Conservation (phyloP, 1,140 invertebrate genomes). For the Neodiprion virginianus region DNA sequence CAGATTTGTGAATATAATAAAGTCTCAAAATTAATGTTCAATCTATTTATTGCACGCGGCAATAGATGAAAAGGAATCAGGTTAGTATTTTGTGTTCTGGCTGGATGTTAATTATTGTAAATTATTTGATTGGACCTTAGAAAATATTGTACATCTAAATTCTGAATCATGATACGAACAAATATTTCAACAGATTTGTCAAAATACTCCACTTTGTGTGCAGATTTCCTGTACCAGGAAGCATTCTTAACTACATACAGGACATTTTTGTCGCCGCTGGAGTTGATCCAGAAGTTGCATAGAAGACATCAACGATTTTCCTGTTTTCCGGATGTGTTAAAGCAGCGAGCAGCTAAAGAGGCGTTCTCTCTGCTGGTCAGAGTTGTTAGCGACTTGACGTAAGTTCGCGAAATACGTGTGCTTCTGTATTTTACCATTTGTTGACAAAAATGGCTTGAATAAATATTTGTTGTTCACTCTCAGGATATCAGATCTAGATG, state of each 20-base stretch:
- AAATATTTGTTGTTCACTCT: slow-evolving; percentile 24
- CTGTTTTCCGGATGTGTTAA: slow-evolving; percentile 72
- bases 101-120: neutral
- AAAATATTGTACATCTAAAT: slow-evolving; percentile 11
- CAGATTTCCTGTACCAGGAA: slow-evolving; percentile 95
- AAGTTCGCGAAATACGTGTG: slow-evolving; percentile 56
- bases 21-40: too few relatives aligned
- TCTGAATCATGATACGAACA: slow-evolving; percentile 43
- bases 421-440: neutral
- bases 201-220: slow-evolving; percentile 48
- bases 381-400: slow-evolving; percentile 94
- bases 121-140: slow-evolving; percentile 36
- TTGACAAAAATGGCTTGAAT: slow-evolving; percentile 13
- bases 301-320: slow-evolving; percentile 86
- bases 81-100: slow-evolving; percentile 45
- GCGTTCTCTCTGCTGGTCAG: slow-evolving; percentile 89
- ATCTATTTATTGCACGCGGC: slow-evolving; percentile 36
- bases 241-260: slow-evolving; percentile 96
- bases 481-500: slow-evolving; percentile 84
- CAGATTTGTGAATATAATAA: too few relatives aligned
- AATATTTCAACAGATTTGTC: slow-evolving; percentile 29
- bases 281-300: slow-evolving; percentile 87
- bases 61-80: slow-evolving; percentile 65
- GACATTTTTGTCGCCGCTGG: slow-evolving; percentile 90
- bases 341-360: slow-evolving; percentile 83